These are phyloP conservation scores for Schlechtendalia chinensis DNA, from an alignment of 1,140 invertebrate species.

Conservation along the genomic window DNA sequence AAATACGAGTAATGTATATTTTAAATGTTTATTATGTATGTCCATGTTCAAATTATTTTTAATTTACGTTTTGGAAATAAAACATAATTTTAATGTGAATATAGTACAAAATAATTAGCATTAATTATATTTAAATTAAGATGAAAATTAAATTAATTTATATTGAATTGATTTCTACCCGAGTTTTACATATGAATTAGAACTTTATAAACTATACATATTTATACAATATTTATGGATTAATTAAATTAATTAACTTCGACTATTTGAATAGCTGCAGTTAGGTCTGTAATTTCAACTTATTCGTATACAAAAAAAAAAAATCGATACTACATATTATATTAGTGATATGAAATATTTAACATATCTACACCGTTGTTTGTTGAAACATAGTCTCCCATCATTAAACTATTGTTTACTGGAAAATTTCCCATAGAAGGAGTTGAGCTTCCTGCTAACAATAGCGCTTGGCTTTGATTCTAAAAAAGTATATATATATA, in stretches of 20 bases:
- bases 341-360: conserved; percentile 50
- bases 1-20: no score
- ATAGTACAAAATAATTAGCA: neutral
- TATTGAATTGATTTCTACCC: no score
- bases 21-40: no score
- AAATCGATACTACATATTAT: neutral
- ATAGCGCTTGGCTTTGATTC: conserved; percentile 52
- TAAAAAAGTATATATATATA: no score
- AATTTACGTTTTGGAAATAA: no score
- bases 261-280: neutral
- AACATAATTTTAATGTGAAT: no score
- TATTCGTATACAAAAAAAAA: neutral
- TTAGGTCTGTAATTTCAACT: no score
- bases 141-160: no score
- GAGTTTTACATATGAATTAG: no score
- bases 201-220: neutral
- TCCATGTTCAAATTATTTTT: no score
- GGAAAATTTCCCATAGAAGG: conserved; percentile 59
- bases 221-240: neutral
- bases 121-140: neutral
- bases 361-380: conserved; percentile 58
- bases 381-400: conserved; percentile 72
- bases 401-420: conserved; percentile 75
- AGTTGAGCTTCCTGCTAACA: conserved; percentile 10
- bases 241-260: no score